Conservation (phyloP, 35 echinoderm and acorn worm species). For the Eucidaris tribuloides region DNA sequence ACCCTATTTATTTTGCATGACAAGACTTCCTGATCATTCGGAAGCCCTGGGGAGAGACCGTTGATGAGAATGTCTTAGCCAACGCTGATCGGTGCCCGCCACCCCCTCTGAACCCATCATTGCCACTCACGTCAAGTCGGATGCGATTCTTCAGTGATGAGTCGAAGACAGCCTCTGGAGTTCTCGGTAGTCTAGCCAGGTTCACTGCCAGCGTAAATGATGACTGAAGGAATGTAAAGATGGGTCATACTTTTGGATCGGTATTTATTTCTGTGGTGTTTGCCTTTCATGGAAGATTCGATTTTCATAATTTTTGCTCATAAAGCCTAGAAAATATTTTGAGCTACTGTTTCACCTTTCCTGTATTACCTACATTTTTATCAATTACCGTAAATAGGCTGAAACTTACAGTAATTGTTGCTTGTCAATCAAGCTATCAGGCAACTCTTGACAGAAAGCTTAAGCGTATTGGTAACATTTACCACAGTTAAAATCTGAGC, state of each 20-base stretch:
- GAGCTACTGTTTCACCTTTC: too few relatives aligned
- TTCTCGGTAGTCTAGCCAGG: slow-evolving; percentile 44
- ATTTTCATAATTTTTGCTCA: neutral
- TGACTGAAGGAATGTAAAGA: neutral
- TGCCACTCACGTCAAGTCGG: slow-evolving; percentile 24
- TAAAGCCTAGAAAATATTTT: neutral
- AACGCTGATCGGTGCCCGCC: slow-evolving; percentile 47
- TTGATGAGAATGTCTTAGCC: slow-evolving; percentile 16
- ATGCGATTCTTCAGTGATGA: slow-evolving; percentile 67
- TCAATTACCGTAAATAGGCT: neutral
- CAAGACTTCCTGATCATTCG: slow-evolving; percentile 85
- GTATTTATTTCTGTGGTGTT: neutral
- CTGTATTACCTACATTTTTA: neutral
- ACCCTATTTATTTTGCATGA: too few relatives aligned
- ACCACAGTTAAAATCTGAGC: too few relatives aligned
- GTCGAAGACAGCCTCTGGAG: slow-evolving; percentile 15
- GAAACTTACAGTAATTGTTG: too few relatives aligned
- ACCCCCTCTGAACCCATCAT: slow-evolving; percentile 4
- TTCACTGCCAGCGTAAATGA: slow-evolving; percentile 48
- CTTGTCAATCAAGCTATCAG: too few relatives aligned
- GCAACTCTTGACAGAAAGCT: neutral
- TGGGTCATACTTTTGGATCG: neutral
- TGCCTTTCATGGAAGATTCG: neutral
- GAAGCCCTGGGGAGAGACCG: slow-evolving; percentile 1
- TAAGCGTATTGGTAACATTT: too few relatives aligned